Percentiles rank a stretch among this genome's conserved stretches.
These are phyloP conservation scores for Eulacestoma nigropectus DNA, from an alignment of 2,113 vertebrate species.

Conservation along the genomic window DNA sequence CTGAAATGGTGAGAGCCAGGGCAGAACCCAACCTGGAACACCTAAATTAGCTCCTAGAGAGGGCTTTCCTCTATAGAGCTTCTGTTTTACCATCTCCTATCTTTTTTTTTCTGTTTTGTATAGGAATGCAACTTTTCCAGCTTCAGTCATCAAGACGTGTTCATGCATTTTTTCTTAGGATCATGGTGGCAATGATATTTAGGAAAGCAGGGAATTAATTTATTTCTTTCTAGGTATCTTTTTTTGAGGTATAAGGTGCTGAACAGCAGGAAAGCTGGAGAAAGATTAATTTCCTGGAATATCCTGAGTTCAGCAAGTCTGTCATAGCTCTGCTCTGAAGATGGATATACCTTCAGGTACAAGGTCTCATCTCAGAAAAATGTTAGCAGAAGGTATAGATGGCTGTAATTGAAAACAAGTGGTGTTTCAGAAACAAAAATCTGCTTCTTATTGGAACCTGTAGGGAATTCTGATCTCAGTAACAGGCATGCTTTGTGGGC, in stretches of 20 bases:
- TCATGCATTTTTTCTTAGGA: neutral
- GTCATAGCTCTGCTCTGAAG: neutral
- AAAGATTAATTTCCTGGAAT: neutral
- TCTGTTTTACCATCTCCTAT: neutral
- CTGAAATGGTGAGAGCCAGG: neutral
- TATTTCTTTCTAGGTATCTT: neutral
- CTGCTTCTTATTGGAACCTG: slow-evolving; percentile 2
- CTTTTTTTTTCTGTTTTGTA: neutral
- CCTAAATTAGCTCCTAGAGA: neutral
- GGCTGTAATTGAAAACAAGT: slow-evolving; percentile 29
- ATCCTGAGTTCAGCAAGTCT: slow-evolving; percentile 8
- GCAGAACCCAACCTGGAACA: neutral
- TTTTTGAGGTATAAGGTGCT: neutral
- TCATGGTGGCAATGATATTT: neutral
- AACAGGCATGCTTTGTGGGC: neutral
- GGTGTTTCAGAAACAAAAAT: neutral
- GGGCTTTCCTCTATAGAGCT: neutral
- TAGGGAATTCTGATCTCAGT: slow-evolving; percentile 17
- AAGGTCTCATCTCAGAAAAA: slow-evolving; percentile 14
- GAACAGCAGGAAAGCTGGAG: neutral
- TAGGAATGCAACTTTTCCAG: neutral
- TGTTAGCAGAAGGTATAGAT: slow-evolving; percentile 13
- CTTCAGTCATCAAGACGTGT: neutral
- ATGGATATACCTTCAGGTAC: neutral
- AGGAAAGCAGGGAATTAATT: neutral